Percentiles rank a stretch among this genome's conserved stretches.
These are phyloP conservation scores for Tetraodon nigroviridis DNA, from an alignment of 2,113 vertebrate species.

Conservation along the genomic window DNA sequence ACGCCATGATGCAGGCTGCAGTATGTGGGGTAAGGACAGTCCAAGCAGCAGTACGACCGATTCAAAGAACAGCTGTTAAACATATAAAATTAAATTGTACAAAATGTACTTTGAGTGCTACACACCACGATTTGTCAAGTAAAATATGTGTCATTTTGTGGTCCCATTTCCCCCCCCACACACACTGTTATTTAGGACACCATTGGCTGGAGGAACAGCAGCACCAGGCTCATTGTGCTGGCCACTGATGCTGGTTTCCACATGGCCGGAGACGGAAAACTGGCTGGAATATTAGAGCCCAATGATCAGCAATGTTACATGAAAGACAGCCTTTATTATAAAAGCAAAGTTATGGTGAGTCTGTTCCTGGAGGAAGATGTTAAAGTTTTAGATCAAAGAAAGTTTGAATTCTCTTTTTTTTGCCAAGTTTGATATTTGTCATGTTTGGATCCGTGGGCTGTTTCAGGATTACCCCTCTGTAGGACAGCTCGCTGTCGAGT, in stretches of 20 bases:
- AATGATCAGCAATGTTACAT: slow-evolving; percentile 86
- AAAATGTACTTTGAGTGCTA: too few relatives aligned
- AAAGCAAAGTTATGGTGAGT: slow-evolving; percentile 82
- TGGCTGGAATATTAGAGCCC: slow-evolving; percentile 89
- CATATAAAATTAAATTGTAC: too few relatives aligned
- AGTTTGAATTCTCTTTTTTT: neutral
- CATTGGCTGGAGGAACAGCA: slow-evolving; percentile 92
- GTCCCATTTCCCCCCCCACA: neutral
- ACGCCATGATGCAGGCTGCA: slow-evolving; percentile 95
- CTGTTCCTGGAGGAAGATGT: neutral
- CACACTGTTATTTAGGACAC: slow-evolving; percentile 67
- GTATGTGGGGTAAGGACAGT: slow-evolving; percentile 79
- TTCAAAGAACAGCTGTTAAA: too few relatives aligned
- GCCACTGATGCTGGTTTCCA: slow-evolving; percentile 93
- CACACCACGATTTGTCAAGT: too few relatives aligned
- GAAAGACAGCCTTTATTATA: slow-evolving; percentile 74
- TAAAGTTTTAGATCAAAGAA: neutral
- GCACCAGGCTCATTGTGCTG: slow-evolving; percentile 87
- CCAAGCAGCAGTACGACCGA: neutral
- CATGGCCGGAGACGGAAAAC: slow-evolving; percentile 90
- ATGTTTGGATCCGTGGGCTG: neutral
- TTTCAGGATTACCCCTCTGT: slow-evolving; percentile 93
- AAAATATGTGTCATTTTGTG: neutral
- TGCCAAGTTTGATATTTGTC: too few relatives aligned
- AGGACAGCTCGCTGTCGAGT: slow-evolving; percentile 84